A percentile compares a stretch with the other conserved stretches of the same genome.
phyloP scores from a whole-genome alignment of 2,113 vertebrate species.

The Macroglossus sobrinus region DNA sequence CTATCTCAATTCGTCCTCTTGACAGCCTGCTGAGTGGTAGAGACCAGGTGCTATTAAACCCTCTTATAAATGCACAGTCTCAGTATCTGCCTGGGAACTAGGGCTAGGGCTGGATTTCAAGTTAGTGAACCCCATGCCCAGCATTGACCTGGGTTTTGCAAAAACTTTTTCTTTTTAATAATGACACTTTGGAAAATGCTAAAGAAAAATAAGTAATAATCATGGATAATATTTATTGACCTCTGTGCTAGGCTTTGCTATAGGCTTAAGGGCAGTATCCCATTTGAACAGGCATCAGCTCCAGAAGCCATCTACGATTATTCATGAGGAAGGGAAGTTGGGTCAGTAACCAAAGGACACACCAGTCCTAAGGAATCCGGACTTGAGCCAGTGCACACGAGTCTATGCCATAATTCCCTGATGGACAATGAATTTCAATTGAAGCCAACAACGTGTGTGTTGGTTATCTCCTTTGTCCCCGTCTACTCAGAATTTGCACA shows the following conservation, averaged over 20 bases:
- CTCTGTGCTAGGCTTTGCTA: background rate
- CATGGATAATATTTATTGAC: background rate
- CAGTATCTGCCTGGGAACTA: too few relatives aligned
- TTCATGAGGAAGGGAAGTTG: background rate
- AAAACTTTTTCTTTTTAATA: background rate
- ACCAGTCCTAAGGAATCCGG: background rate
- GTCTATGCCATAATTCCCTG: rapidly evolving
- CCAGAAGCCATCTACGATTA: background rate
- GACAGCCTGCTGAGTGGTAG: rapidly evolving
- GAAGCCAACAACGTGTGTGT: background rate
- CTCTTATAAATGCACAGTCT: rapidly evolving
- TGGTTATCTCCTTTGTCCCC: background rate
- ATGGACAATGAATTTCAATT: rapidly evolving
- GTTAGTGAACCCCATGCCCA: background rate
- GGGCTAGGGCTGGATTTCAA: background rate
- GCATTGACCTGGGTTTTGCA: background rate
- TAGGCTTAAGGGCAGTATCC: background rate
- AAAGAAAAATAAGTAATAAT: background rate
- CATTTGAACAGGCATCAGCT: background rate
- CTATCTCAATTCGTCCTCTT: background rate
- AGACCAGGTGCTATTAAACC: rapidly evolving
- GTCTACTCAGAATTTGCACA: background rate
- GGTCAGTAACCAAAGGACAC: background rate
- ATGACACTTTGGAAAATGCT: background rate
- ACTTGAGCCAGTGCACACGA: rapidly evolving